These are phyloP conservation scores for Drosophila cardini DNA, from an alignment of 1,140 invertebrate species.

Conservation along the genomic window DNA sequence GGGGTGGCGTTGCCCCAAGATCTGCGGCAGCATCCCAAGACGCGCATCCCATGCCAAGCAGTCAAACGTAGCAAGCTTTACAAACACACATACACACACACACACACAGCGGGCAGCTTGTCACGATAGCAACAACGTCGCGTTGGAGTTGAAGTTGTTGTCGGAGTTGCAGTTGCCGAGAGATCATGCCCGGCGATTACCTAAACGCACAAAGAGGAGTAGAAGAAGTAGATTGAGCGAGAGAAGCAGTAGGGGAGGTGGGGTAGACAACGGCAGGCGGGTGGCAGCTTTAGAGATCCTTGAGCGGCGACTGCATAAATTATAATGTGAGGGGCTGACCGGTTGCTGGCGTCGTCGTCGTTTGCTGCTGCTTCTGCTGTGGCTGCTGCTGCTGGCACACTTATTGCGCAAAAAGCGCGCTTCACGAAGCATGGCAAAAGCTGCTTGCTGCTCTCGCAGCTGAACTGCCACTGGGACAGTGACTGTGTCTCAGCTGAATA, in stretches of 20 bases:
- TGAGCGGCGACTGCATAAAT: constrained; percentile 79
- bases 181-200: constrained; percentile 81
- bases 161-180: constrained; percentile 61
- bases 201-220: constrained; percentile 67
- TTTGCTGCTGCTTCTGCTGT: constrained; percentile 18
- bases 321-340: constrained; percentile 71
- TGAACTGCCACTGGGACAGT: constrained; percentile 34
- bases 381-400: constrained; percentile 71
- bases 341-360: constrained; percentile 56
- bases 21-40: constrained; percentile 23
- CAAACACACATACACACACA: no score
- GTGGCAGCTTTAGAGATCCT: constrained; percentile 61
- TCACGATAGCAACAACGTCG: constrained; percentile 55
- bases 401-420: constrained; percentile 82
- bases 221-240: neutral
- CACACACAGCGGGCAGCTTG: constrained; percentile 73
- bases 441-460: constrained; percentile 12
- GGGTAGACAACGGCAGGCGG: neutral
- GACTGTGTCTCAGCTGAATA: neutral
- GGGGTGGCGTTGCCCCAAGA: constrained; percentile 66
- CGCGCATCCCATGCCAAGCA: constrained; percentile 37
- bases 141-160: constrained; percentile 11
- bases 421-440: constrained; percentile 76
- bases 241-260: neutral
- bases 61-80: constrained; percentile 35